A percentile compares a stretch with the other conserved stretches of the same genome.
Conservation (phyloP, 37 sponge, comb jelly and placozoan genomes). For the Chondrilla cf. caribensis region DNA sequence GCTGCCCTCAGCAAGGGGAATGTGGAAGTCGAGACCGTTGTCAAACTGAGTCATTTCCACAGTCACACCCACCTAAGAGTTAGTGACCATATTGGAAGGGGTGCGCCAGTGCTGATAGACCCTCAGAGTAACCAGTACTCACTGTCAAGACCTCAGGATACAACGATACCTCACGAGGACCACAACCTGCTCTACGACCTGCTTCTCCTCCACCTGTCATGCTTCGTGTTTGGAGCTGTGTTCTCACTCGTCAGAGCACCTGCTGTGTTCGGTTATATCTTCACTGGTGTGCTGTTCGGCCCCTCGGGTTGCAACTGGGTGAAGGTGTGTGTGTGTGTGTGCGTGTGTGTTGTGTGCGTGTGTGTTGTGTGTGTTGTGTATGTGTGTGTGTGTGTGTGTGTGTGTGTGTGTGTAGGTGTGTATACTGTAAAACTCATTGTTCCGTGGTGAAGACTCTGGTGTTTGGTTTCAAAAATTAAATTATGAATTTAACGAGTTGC, state of each 20-base stretch:
- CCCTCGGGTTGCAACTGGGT: slow-evolving; percentile 78
- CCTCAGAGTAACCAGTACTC: slow-evolving; percentile 81
- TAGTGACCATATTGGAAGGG: not conserved
- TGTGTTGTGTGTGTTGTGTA: not conserved
- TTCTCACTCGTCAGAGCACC: slow-evolving; percentile 64
- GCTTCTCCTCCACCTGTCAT: slow-evolving; percentile 56
- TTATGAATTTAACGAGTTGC: too few species aligned
- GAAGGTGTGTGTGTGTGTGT: slow-evolving; percentile 22
- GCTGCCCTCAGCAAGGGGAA: slow-evolving; percentile 7
- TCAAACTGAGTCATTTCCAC: slow-evolving; percentile 35
- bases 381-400: not conserved
- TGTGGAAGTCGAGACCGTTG: slow-evolving; percentile 67
- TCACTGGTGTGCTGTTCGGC: slow-evolving; percentile 85
- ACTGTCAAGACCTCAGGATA: slow-evolving; percentile 66
- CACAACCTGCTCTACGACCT: slow-evolving; percentile 72
- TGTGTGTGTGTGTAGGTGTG: slow-evolving; percentile 17
- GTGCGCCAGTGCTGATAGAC: slow-evolving; percentile 59
- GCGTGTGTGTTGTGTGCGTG: too few species aligned
- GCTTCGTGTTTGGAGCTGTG: slow-evolving; percentile 50
- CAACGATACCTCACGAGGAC: slow-evolving; percentile 76
- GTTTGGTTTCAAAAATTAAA: too few species aligned
- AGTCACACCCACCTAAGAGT: not conserved
- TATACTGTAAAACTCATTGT: too few species aligned
- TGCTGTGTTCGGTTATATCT: slow-evolving; percentile 77
- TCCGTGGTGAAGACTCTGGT: too few species aligned